These are phyloP conservation scores for Taxidea taxus DNA, from an alignment of 2,113 vertebrate species.

Conservation along the genomic window DNA sequence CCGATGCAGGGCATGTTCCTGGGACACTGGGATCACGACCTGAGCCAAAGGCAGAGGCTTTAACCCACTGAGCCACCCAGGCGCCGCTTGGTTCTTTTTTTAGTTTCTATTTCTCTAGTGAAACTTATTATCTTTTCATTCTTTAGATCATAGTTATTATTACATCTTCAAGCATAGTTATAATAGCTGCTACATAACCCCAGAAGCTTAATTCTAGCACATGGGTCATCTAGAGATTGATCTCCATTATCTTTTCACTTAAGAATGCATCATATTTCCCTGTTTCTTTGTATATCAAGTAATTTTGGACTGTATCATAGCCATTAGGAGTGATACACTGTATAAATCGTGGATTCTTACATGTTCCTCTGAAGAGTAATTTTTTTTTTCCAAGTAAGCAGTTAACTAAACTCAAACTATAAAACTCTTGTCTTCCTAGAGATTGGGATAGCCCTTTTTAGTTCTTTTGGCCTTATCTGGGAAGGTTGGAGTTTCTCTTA, in stretches of 20 bases:
- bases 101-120: background rate
- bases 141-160: background rate
- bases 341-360: background rate
- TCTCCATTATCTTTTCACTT: background rate
- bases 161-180: background rate
- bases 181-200: background rate
- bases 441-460: background rate
- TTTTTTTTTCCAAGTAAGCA: background rate
- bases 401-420: background rate
- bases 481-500: background rate
- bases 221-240: background rate
- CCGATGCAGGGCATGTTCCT: fast-evolving
- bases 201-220: background rate
- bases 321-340: background rate
- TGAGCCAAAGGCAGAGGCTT: no score
- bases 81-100: background rate
- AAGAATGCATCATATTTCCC: background rate
- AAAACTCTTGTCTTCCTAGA: background rate
- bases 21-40: no score
- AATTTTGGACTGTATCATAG: background rate
- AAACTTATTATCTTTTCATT: background rate
- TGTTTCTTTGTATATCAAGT: background rate
- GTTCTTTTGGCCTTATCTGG: background rate
- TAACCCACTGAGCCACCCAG: no score
- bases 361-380: background rate